Evolutionary conservation across 2,797 vertebrate genomes (phyloP).

Genomic region (Sphenodon punctatus): DNA sequence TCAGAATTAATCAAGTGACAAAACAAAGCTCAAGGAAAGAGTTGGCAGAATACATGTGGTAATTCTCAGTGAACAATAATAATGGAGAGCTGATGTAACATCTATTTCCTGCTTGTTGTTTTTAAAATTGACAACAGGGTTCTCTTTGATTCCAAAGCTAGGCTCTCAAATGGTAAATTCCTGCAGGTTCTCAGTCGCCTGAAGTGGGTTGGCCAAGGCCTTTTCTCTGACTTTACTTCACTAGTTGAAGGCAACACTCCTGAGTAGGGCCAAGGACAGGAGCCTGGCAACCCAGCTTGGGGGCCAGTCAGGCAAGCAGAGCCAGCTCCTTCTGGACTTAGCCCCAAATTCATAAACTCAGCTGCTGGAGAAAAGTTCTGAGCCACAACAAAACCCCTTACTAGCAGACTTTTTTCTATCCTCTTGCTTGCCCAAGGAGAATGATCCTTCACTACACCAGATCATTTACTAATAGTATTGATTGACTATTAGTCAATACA

Average conservation of each 20-base stretch:
- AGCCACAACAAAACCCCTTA: background rate
- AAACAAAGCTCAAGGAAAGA: constrained; percentile 12
- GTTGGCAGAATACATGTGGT: too few species aligned
- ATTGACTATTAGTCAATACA: too few species aligned
- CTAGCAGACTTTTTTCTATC: background rate
- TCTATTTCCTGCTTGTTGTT: constrained; percentile 5
- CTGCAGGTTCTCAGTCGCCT: background rate
- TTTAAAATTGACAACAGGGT: constrained; percentile 17
- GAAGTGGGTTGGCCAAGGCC: too few species aligned
- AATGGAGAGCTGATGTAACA: constrained; percentile 23
- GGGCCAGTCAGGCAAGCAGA: too few species aligned
- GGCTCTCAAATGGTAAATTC: constrained; percentile 16
- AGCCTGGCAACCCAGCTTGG: too few species aligned
- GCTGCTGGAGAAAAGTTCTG: constrained; percentile 28
- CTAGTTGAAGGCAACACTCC: too few species aligned
- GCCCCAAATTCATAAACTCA: constrained; percentile 1
- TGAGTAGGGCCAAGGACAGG: too few species aligned
- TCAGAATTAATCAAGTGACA: background rate
- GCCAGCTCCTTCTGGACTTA: too few species aligned
- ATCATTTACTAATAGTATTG: constrained; percentile 11
- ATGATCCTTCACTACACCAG: constrained; percentile 2
- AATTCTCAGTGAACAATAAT: constrained; percentile 55
- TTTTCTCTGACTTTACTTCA: too few species aligned
- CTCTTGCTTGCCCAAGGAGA: background rate
- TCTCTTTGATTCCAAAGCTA: constrained; percentile 25